Evolutionary conservation across 2,113 vertebrate species (phyloP).

Genomic region (Crotophaga sulcirostris): DNA sequence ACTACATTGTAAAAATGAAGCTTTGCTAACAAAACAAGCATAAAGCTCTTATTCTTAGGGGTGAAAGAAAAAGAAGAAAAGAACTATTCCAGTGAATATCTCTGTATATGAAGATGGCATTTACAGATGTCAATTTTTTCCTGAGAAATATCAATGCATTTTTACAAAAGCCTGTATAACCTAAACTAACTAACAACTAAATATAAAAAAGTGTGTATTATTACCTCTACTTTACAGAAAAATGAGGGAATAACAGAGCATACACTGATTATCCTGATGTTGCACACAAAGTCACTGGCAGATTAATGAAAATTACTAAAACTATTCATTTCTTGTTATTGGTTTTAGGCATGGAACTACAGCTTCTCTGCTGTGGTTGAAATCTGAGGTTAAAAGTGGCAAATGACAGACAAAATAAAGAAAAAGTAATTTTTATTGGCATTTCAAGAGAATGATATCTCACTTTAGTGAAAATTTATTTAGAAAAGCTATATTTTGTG

Average conservation of each 20-base stretch:
- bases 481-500: background rate
- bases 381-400: background rate
- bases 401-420: background rate
- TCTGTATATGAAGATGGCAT: background rate
- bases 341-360: background rate
- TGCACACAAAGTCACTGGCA: background rate
- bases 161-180: background rate
- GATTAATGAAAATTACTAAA: background rate
- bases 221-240: background rate
- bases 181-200: background rate
- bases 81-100: background rate
- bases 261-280: background rate
- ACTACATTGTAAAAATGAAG: background rate
- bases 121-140: background rate
- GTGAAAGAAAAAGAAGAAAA: background rate
- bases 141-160: background rate
- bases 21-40: background rate
- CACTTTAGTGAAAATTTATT: background rate
- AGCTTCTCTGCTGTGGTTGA: background rate
- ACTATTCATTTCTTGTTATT: background rate
- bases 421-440: background rate
- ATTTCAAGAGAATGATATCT: background rate
- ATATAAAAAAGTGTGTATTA: background rate
- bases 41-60: background rate
- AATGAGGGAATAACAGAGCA: background rate